Base-by-base conservation (phyloP, 2,113 vertebrate genomes). In the Burhinus bistriatus region DNA sequence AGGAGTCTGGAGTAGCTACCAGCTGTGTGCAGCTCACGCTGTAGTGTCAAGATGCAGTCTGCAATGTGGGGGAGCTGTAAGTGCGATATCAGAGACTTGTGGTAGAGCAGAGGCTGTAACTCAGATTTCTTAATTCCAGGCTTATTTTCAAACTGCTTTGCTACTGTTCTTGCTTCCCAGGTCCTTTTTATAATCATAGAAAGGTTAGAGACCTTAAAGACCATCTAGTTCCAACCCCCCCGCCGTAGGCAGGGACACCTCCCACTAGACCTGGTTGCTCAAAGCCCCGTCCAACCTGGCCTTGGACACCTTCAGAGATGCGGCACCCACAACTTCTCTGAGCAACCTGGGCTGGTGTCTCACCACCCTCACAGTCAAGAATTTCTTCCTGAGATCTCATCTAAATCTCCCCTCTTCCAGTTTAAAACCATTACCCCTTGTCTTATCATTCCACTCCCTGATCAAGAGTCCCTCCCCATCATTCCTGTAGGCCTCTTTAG, bases 11-110 rank as follows among this genome's bases (percentile, higher is more conserved):
- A n/a, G 81, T 15, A 44, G 32, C n/a, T 7, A 7, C 3, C 5
- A 91, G 71, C 52, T 19, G 30, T 6, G 32, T 30, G 45, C 23
- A 30, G 21, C 40, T 79, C 34, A 11, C 0, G 5, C 38, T 65
- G 4, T 18, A 6, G 25, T 25, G 47, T 18, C 15, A 9, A 27
- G n/a, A 25, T 6, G 40, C 18, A 23, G 25, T 8, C 47, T 55
- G 78, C 19, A 16, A 1, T 2, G 40, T 12, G 10, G 25, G 22
- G 32, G 15, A 26, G 77, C 65, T 30, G 5, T 10, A 11, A 58
- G 44, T 1, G 2, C 3, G 0, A 20, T 51, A 25, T 23, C 21
- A 21, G 20, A 47, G 40, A 8, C 18, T 36, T 58, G 36, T 1
- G 2, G 55, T 9, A 25, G 26, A 70, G 25, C 62, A 81, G 57